Evolutionary conservation across 2,797 vertebrate species (phyloP).

Genomic region (Megalops cyprinoides): DNA sequence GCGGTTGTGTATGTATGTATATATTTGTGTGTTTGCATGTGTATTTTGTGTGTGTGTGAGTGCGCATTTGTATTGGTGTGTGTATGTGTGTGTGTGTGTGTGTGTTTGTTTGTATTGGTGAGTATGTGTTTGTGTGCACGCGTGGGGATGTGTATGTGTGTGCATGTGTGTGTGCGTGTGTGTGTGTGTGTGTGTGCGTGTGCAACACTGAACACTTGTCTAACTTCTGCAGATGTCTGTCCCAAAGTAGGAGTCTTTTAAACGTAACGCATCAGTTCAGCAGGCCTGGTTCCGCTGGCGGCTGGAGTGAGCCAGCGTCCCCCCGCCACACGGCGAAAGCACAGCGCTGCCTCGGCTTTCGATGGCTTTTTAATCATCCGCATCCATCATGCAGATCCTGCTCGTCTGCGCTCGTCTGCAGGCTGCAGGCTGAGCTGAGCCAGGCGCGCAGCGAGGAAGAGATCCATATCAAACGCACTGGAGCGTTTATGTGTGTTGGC

Average conservation of each 20-base stretch:
- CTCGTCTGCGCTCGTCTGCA: conserved; percentile 8
- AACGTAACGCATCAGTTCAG: background rate
- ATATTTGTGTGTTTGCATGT: no score
- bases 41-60: no score
- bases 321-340: conserved; percentile 24
- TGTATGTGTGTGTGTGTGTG: no score
- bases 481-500: conserved; percentile 57
- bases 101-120: no score
- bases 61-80: no score
- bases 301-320: background rate
- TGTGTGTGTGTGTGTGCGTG: no score
- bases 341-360: conserved; percentile 42
- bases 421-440: conserved; percentile 37
- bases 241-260: background rate
- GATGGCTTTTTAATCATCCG: conserved; percentile 47
- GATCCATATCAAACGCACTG: conserved; percentile 51
- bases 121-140: no score
- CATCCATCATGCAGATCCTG: conserved; percentile 39
- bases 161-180: no score
- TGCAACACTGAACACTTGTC: background rate
- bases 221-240: background rate
- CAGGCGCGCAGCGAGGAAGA: conserved; percentile 35
- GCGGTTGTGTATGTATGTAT: no score
- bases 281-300: background rate
- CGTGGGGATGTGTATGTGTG: no score